These are phyloP conservation scores for Charanyca ferruginea DNA, from an alignment of 2,888 invertebrate genomes.

Conservation along the genomic window DNA sequence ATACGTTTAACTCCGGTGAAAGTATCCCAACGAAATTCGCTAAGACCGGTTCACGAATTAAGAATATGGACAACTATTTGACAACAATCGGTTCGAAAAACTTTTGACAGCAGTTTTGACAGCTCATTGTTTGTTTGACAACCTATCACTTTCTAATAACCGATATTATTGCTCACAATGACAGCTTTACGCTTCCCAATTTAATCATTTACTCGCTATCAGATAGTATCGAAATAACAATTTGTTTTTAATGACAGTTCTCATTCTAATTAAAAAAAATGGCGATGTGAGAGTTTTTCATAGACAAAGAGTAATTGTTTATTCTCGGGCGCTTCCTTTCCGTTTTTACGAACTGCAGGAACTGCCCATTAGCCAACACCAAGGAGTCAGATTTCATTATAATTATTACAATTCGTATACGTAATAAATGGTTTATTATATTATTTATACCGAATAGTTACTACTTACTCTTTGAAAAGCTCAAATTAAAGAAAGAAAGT, in stretches of 20 bases:
- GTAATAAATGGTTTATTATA: constrained; percentile 4
- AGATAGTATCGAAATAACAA: constrained; percentile 39
- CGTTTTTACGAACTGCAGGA: constrained; percentile 56
- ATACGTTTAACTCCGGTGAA: constrained; percentile 68
- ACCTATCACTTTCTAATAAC: constrained; percentile 55
- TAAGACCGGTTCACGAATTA: constrained; percentile 70
- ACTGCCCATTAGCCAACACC: constrained; percentile 58
- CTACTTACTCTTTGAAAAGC: constrained; percentile 5
- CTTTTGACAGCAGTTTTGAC: constrained; percentile 55
- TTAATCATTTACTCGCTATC: constrained; percentile 39
- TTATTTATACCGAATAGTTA: neutral
- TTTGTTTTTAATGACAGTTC: constrained; percentile 59
- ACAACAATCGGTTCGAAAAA: constrained; percentile 52
- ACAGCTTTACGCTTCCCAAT: constrained; percentile 46
- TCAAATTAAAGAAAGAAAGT: constrained; percentile 49
- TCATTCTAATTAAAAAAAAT: constrained; percentile 64
- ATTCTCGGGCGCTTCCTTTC: constrained; percentile 64
- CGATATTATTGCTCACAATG: constrained; percentile 41
- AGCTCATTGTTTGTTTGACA: constrained; percentile 58
- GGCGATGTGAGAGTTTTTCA: constrained; percentile 55
- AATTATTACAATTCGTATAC: constrained; percentile 10
- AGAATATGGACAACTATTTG: constrained; percentile 60
- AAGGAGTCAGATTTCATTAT: constrained; percentile 40
- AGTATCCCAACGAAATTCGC: constrained; percentile 69
- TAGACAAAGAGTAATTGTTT: constrained; percentile 70